A percentile compares a stretch with the other conserved stretches of the same genome.
These are phyloP conservation scores for Spea hammondii DNA, from an alignment of 2,797 vertebrate species.

Conservation along the genomic window DNA sequence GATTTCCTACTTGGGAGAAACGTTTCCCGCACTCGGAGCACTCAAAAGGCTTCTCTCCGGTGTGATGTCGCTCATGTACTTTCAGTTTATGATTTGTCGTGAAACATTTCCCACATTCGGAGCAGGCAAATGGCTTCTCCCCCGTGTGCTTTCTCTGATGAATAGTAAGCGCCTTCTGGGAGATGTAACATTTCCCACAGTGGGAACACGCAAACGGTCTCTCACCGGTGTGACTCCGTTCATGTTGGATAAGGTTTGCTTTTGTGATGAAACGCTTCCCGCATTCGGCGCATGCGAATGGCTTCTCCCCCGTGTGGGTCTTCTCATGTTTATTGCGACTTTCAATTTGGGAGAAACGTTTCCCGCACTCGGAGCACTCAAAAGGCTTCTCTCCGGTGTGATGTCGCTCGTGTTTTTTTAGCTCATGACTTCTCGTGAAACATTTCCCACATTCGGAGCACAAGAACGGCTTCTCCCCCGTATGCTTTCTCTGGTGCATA, in stretches of 20 bases:
- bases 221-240: slow-evolving; percentile 61
- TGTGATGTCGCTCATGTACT: no score
- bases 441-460: slow-evolving; percentile 56
- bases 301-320: slow-evolving; percentile 65
- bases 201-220: slow-evolving; percentile 57
- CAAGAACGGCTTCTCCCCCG: slow-evolving; percentile 60
- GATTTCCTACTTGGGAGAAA: no score
- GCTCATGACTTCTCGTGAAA: slow-evolving; percentile 66
- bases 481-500: slow-evolving; percentile 59
- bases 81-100: no score
- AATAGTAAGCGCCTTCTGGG: slow-evolving; percentile 8
- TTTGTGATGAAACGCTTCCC: slow-evolving; percentile 64
- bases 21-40: no score
- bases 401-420: slow-evolving; percentile 67
- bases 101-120: slow-evolving; percentile 3
- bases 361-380: slow-evolving; percentile 57
- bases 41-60: no score
- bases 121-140: neutral
- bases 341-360: slow-evolving; percentile 64
- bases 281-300: slow-evolving; percentile 62
- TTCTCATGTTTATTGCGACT: slow-evolving; percentile 54
- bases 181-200: slow-evolving; percentile 29
- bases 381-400: slow-evolving; percentile 60
- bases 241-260: slow-evolving; percentile 60
- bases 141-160: slow-evolving; percentile 64